Evolutionary conservation across 1,140 invertebrate genomes (phyloP).

Genomic region (Parapsyche elsis): DNA sequence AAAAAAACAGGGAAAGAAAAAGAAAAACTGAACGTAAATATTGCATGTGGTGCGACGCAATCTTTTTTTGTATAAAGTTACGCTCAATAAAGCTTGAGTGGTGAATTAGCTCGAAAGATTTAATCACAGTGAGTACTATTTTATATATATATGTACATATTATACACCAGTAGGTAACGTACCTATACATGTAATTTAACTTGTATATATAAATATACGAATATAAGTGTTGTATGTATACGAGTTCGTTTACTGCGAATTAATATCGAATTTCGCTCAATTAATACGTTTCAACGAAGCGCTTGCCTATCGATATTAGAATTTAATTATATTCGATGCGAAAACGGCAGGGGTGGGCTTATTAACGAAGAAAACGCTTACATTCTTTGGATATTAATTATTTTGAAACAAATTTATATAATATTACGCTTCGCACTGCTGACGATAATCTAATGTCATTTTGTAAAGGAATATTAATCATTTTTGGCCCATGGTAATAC

Average conservation of each 20-base stretch:
- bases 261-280: slow-evolving; percentile 21
- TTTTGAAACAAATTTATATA: background rate
- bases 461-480: slow-evolving; percentile 1
- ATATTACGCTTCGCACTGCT: background rate
- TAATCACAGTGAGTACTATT: slow-evolving; percentile 10
- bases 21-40: background rate
- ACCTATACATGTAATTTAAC: background rate
- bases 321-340: slow-evolving; percentile 20
- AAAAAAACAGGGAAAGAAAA: background rate
- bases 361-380: background rate
- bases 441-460: slow-evolving; percentile 2
- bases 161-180: too few relatives aligned
- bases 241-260: background rate
- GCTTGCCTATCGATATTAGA: slow-evolving; percentile 9
- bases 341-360: background rate
- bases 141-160: background rate
- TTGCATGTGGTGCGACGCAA: slow-evolving; percentile 25
- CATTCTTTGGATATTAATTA: slow-evolving; percentile 1
- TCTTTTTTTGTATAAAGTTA: slow-evolving; percentile 29
- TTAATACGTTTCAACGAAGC: background rate
- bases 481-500: background rate
- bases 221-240: background rate
- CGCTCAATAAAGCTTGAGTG: slow-evolving; percentile 26
- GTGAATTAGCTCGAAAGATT: slow-evolving; percentile 21
- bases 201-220: background rate